Evolutionary conservation across 2,888 invertebrate species (phyloP).

Genomic region (Macrophya alboannulata): DNA sequence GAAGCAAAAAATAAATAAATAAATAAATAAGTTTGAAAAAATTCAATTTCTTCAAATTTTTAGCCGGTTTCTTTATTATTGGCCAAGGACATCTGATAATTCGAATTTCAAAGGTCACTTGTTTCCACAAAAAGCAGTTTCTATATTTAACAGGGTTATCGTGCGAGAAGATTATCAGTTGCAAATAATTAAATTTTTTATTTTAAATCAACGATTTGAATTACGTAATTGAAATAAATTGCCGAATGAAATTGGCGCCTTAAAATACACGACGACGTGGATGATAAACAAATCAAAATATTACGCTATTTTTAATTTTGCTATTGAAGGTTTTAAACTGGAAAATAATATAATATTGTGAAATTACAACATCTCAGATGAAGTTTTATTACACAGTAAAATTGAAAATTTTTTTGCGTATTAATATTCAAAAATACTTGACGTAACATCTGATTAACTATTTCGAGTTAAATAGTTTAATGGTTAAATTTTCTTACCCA

Average conservation of each 20-base stretch:
- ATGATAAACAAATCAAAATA: neutral
- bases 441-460: neutral
- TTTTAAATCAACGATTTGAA: neutral
- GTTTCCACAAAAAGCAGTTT: neutral
- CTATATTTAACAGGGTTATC: neutral
- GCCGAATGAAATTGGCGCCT: neutral
- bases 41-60: too few relatives aligned
- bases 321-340: neutral
- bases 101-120: neutral
- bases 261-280: neutral
- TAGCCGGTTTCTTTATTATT: neutral
- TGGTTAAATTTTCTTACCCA: constrained; percentile 69
- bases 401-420: neutral
- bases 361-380: neutral
- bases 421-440: neutral
- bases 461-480: neutral
- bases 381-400: neutral
- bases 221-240: neutral
- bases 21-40: neutral
- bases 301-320: constrained; percentile 2
- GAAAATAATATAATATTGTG: neutral
- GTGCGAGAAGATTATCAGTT: neutral
- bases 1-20: neutral
- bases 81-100: neutral
- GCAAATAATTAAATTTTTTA: neutral